Evolutionary conservation across 2,888 invertebrate species (phyloP), one percentile per base, ranked within the genome.

Genomic region (Antitype chi): DNA sequence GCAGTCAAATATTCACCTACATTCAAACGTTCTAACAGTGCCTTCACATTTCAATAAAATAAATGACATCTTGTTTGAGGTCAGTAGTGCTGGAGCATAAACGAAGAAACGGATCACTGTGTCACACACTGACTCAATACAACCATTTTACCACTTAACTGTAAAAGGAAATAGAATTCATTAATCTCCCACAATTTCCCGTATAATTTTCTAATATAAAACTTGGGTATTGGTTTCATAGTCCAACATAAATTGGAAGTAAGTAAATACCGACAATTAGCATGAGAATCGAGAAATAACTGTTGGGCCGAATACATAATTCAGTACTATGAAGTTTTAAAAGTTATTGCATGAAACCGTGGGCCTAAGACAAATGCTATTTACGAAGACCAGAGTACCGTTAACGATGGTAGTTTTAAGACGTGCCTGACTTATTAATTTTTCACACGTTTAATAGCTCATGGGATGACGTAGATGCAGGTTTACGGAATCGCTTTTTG

Each of bases 231-330:
- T 89, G 78, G 83, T 84, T 89, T 89, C 80, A 81, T 72, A 84
- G 80, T 43, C 53, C 67, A 70, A 86, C 81, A 87, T 82, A 87
- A 86, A 84, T 84, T 74, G 74, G 69, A 73, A 88, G 78, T 76
- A 84, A 85, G 86, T 84, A 87, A 86, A 88, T 81, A 85, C 84
- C 79, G 73, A 82, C 85, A 90, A 93, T 94, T 93, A 93, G 88
- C 94, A 94, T 94, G 88, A 91, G 89, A 92, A 90, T 88, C 89
- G 89, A 91, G 87, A 76, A 80, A 73, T 92, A 93, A 92, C 92
- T 92, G 94, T 92, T 89, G 91, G 81, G 87, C 92, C 85, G 80
- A 90, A 94, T 94, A 92, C 94, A 94, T 94, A 89, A 94, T 92
- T 91, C 90, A 91, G 83, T 82, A 84, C 78, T 86, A 89, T 87